phyloP scores from a whole-genome alignment of 2,888 invertebrate genomes.

The Drosophila koepferae region DNA sequence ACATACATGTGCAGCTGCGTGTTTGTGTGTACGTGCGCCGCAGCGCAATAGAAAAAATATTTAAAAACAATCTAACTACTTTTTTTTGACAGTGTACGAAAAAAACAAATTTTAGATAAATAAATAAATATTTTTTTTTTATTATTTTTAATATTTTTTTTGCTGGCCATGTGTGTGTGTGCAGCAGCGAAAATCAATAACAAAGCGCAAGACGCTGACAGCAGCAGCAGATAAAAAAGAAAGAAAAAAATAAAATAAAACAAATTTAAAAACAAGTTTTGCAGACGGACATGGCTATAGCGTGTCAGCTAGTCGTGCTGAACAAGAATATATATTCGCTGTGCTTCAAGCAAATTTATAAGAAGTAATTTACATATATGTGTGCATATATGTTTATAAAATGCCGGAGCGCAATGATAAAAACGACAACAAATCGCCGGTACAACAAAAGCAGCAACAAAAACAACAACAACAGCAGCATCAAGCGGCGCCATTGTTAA shows the following conservation, averaged over 20 bases:
- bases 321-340: constrained; percentile 24
- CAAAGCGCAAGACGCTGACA: constrained; percentile 50
- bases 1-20: constrained; percentile 24
- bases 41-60: constrained; percentile 68
- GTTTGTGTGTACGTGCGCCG: constrained; percentile 49
- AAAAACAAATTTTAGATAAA: not conserved
- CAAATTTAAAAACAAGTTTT: constrained; percentile 19
- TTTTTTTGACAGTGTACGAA: constrained; percentile 44
- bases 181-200: constrained; percentile 70
- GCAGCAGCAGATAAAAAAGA: constrained; percentile 7
- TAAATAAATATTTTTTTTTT: constrained; percentile 26
- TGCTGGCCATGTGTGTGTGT: constrained; percentile 47
- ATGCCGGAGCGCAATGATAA: constrained; percentile 42
- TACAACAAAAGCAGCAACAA: constrained; percentile 43
- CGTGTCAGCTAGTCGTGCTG: constrained; percentile 15
- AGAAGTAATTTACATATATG: constrained; percentile 13
- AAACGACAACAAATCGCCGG: constrained; percentile 60
- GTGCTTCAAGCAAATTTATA: constrained; percentile 13
- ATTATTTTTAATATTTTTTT: not conserved
- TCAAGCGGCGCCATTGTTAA: constrained; percentile 51
- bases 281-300: constrained; percentile 22
- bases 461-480: constrained; percentile 18
- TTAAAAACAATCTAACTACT: constrained; percentile 36
- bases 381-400: constrained; percentile 24
- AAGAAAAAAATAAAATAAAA: not conserved